Evolutionary conservation across 1,140 invertebrate species (phyloP).

Genomic region (Babylonia areolata): DNA sequence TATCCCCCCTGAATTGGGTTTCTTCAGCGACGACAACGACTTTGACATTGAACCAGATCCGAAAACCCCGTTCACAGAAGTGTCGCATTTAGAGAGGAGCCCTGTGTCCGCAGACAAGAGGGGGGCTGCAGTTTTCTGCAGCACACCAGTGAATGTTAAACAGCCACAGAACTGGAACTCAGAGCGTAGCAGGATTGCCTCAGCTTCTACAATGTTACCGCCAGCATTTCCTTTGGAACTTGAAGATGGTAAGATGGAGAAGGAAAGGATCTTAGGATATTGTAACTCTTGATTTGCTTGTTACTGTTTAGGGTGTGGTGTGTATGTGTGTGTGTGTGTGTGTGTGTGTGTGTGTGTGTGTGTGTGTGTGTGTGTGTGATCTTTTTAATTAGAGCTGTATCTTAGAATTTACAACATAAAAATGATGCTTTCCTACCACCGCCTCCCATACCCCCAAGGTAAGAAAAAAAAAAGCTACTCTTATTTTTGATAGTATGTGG

Average conservation of each 20-base stretch:
- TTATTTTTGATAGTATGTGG: too few species aligned
- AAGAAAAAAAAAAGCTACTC: too few species aligned
- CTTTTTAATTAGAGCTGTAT: too few species aligned
- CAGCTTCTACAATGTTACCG: neutral
- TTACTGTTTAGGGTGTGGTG: too few species aligned
- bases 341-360: too few species aligned
- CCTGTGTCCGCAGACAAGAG: neutral
- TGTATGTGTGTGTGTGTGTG: too few species aligned
- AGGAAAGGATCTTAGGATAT: neutral
- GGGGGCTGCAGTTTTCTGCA: neutral
- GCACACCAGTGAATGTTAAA: constrained; percentile 19
- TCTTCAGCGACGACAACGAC: neutral
- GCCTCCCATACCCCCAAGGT: too few species aligned
- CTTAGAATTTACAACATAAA: too few species aligned
- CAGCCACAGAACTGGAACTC: neutral
- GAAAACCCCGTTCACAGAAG: neutral
- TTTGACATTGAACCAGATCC: neutral
- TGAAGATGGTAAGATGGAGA: constrained; percentile 16
- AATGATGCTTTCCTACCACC: too few species aligned
- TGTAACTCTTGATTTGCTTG: neutral
- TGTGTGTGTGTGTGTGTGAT: too few species aligned
- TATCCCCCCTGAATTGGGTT: neutral
- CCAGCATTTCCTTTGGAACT: neutral
- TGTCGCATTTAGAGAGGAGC: neutral
- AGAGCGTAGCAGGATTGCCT: neutral